phyloP scores from a whole-genome alignment of 2,797 vertebrate genomes.

The Ctenochaetus hawaiiensis region DNA sequence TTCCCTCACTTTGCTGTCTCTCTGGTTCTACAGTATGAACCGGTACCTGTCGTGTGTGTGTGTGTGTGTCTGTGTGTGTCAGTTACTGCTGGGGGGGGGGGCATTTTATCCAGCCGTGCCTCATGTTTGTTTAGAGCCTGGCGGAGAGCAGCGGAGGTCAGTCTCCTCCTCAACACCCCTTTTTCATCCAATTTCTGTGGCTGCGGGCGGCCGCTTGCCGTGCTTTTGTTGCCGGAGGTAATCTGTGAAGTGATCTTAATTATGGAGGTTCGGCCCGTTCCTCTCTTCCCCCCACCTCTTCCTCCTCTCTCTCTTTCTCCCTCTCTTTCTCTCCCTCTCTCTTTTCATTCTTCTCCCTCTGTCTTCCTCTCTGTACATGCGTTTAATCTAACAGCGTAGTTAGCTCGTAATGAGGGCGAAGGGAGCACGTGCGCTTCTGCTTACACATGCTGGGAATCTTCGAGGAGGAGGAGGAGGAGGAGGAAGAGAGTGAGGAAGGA shows the following conservation, averaged over 20 bases:
- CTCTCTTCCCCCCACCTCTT: slow-evolving; percentile 31
- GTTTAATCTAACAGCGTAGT: slow-evolving; percentile 88
- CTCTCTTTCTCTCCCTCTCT: slow-evolving; percentile 30
- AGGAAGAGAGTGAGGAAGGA: slow-evolving; percentile 55
- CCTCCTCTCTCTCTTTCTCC: slow-evolving; percentile 27
- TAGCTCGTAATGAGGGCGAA: slow-evolving; percentile 86
- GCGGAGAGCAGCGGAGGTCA: slow-evolving; percentile 72
- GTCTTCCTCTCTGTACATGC: slow-evolving; percentile 76
- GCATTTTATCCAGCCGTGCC: slow-evolving; percentile 75
- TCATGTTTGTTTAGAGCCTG: slow-evolving; percentile 71
- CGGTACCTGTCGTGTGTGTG: slow-evolving; percentile 48
- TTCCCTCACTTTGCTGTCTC: slow-evolving; percentile 18
- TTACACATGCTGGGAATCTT: slow-evolving; percentile 82
- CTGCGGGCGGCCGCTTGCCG: slow-evolving; percentile 78
- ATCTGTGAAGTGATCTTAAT: slow-evolving; percentile 91
- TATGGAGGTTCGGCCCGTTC: slow-evolving; percentile 85
- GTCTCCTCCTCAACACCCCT: slow-evolving; percentile 82
- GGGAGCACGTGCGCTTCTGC: slow-evolving; percentile 77
- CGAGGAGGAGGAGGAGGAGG: slow-evolving; percentile 50
- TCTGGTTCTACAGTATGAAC: slow-evolving; percentile 14
- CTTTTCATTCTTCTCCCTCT: slow-evolving; percentile 47
- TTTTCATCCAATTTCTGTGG: slow-evolving; percentile 84
- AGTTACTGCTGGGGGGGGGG: slow-evolving; percentile 59
- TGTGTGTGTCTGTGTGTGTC: slow-evolving; percentile 40
- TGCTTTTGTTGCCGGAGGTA: slow-evolving; percentile 87